Base-by-base conservation (phyloP, 2,797 vertebrate genomes). In the Alcedo quadribrachys region DNA sequence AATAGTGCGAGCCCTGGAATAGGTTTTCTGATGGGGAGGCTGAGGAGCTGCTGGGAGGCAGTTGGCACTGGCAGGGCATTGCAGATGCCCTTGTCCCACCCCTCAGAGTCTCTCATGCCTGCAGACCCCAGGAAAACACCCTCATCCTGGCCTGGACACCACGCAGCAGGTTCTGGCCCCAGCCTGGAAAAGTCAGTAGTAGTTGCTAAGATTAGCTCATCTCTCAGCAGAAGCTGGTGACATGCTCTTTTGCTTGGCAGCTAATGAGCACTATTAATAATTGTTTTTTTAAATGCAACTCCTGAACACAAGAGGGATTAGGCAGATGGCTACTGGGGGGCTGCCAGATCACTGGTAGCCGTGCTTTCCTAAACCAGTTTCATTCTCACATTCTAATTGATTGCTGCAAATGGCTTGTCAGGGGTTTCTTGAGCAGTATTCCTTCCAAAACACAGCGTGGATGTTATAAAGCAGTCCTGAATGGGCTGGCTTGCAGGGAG, bases 191-290 rank as follows among this genome's bases (percentile, higher is more conserved):
- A 85, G 28, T 8, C 17, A 79, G 40, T 6, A 62, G 15, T 37
- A 33, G 69, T 84, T 73, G 70, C 65, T 78, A 28, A 11, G 58
- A 75, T 58, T 33, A 83, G 24, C 61, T 83, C 83, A 74, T 71
- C 37, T 65, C 70, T 62, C 28, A 81, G 79, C 82, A 92, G 81
- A 96, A 94, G 51, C 48, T 74, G 46, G 57, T 67, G 68, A 68
- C 58, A 68, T 75, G 74, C 46, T 94, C 90, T 94, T 97, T 94
- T 92, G 85, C 83, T 82, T 89, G 90, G 65, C 85, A 83, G 79
- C 48, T 96, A 94, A 96, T 94, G 91, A 92, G 60, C 46, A 28
- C 48, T 85, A 95, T 97, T 94, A 96, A 93, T 94, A 96, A 94
- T 40, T 89, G 22, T 81, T 77, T 74, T 94, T 63, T 53, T 35